phyloP scores from a whole-genome alignment of 2,797 vertebrate genomes.

The Acanthurus leucopareius region DNA sequence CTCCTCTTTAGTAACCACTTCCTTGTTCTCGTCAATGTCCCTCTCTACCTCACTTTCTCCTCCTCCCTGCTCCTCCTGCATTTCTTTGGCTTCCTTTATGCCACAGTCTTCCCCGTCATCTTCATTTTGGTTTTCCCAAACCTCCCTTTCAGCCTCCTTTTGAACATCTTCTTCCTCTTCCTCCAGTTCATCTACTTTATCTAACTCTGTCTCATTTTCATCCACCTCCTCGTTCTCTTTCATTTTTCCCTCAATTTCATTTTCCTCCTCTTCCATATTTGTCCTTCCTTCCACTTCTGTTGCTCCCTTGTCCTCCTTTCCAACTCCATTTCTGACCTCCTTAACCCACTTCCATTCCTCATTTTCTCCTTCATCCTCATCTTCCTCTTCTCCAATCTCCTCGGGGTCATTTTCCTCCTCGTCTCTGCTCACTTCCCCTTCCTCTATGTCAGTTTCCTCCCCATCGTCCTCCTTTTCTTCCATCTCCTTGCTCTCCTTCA shows the following conservation, averaged over 20 bases:
- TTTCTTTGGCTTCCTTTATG: not conserved
- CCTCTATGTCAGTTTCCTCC: not conserved
- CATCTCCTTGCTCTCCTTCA: not conserved
- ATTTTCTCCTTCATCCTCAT: not conserved
- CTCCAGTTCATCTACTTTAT: not conserved
- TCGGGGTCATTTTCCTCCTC: not conserved
- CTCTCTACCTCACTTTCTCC: not conserved
- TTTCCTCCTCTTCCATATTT: not conserved
- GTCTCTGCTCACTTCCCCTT: not conserved
- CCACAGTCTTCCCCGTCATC: not conserved
- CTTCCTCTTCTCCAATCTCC: not conserved
- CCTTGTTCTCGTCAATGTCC: not conserved
- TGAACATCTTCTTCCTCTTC: not conserved
- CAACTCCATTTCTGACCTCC: not conserved
- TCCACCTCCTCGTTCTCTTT: not conserved
- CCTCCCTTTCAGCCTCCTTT: not conserved
- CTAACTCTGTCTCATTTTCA: not conserved
- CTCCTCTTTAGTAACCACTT: not conserved
- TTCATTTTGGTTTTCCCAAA: too few relatives aligned
- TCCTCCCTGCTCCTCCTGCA: not conserved
- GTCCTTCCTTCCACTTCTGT: not conserved
- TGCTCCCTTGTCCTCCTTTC: not conserved
- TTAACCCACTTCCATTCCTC: too few relatives aligned
- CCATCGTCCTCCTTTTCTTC: not conserved
- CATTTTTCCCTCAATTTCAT: not conserved